A percentile compares a stretch with the other conserved stretches of the same genome.
These are phyloP conservation scores for Cyanoramphus novaezelandiae DNA, from an alignment of 2,113 vertebrate species.

Conservation along the genomic window DNA sequence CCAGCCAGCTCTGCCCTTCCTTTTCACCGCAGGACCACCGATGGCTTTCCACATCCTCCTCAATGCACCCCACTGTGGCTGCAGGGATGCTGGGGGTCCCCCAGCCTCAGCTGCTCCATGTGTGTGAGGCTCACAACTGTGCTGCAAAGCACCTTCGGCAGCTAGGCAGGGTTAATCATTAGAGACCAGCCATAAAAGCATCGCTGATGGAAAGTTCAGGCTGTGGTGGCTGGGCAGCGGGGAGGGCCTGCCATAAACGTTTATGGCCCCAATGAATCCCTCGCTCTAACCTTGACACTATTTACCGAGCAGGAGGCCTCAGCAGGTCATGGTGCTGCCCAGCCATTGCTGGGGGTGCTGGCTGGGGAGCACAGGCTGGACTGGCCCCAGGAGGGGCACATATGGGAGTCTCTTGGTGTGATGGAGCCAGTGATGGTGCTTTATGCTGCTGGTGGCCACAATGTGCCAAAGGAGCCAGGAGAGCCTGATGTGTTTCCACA, in stretches of 20 bases:
- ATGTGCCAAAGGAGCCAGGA: background rate
- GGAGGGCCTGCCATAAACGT: conserved; percentile 61
- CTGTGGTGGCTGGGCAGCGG: conserved; percentile 3
- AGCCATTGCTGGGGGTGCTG: background rate
- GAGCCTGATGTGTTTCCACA: rapidly evolving
- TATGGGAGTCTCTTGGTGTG: background rate
- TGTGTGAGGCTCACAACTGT: rapidly evolving
- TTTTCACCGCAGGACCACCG: background rate
- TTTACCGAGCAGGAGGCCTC: conserved; percentile 54
- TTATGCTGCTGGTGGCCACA: rapidly evolving
- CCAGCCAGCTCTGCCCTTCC: rapidly evolving
- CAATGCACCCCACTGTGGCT: rapidly evolving
- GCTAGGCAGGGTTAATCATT: conserved; percentile 69
- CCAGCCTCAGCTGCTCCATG: background rate
- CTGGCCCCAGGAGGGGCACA: background rate
- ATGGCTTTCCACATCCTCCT: background rate
- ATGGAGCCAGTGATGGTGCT: rapidly evolving
- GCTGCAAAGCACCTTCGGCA: background rate
- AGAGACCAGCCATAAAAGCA: conserved; percentile 62
- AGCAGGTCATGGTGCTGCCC: conserved; percentile 36
- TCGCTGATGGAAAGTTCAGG: conserved; percentile 78
- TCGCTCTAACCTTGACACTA: conserved; percentile 74
- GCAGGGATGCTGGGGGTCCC: rapidly evolving
- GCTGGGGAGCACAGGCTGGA: rapidly evolving
- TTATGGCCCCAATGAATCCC: conserved; percentile 60